A percentile compares a stretch with the other conserved stretches of the same genome.
These are phyloP conservation scores for Andrena hattorfiana DNA, from an alignment of 2,888 invertebrate species.

Conservation along the genomic window DNA sequence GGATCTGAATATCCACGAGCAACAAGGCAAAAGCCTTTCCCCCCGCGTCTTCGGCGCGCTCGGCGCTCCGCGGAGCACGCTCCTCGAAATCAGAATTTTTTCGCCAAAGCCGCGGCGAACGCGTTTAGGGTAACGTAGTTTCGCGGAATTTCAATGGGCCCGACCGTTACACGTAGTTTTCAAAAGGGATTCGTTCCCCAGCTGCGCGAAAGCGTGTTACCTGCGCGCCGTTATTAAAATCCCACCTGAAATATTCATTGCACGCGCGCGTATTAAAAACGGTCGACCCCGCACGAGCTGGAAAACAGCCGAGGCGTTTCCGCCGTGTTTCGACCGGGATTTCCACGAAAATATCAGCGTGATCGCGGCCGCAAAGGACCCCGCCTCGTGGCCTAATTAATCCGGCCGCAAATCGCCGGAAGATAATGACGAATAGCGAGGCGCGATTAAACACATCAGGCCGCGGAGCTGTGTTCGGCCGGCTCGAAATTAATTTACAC, in stretches of 20 bases:
- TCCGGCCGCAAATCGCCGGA: conserved; percentile 23
- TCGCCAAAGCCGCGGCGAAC: background rate
- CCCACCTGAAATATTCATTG: conserved; percentile 40
- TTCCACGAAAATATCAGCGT: conserved; percentile 19
- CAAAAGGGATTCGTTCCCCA: conserved; percentile 4
- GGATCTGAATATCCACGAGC: background rate
- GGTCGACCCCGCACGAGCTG: background rate
- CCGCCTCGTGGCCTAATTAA: conserved; percentile 20
- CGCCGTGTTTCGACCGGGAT: conserved; percentile 10
- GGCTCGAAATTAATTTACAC: conserved; percentile 25
- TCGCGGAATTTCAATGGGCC: conserved; percentile 21
- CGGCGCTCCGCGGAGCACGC: background rate
- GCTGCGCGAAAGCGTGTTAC: conserved; percentile 18
- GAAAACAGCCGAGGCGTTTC: conserved; percentile 31
- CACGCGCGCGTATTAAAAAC: conserved; percentile 8
- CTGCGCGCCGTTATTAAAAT: conserved; percentile 42
- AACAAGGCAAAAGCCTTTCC: background rate
- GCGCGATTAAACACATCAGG: conserved; percentile 21
- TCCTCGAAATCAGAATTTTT: conserved; percentile 5
- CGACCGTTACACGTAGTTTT: conserved; percentile 12
- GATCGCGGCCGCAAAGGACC: background rate
- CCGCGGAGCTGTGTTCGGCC: background rate
- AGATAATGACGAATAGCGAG: conserved; percentile 31
- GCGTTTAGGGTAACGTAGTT: conserved; percentile 12
- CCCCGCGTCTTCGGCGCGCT: background rate